phyloP scores from a whole-genome alignment of 35 echinoderm and acorn worm genomes.

The Strongylocentrotus purpuratus region DNA sequence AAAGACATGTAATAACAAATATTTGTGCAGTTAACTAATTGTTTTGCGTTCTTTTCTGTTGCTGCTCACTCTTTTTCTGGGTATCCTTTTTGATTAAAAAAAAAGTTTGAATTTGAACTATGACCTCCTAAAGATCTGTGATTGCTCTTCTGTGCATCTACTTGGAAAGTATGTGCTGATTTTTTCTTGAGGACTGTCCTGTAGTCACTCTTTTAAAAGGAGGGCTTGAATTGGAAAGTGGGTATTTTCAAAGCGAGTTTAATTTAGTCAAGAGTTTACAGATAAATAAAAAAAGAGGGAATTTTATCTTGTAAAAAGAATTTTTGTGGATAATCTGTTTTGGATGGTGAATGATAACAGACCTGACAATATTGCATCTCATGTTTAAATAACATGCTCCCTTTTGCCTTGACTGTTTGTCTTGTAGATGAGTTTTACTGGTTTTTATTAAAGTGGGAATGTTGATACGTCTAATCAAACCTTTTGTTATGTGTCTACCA shows the following conservation, averaged over 20 bases:
- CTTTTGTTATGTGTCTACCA: neutral
- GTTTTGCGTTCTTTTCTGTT: neutral
- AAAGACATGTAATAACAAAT: neutral
- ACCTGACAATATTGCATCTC: neutral
- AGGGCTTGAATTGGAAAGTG: neutral
- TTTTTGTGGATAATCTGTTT: neutral
- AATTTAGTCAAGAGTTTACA: neutral
- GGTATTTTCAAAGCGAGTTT: neutral
- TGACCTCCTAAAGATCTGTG: too few relatives aligned
- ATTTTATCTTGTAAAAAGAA: neutral
- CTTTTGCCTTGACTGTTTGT: neutral
- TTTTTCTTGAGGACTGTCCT: neutral
- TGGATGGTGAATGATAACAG: neutral
- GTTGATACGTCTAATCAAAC: neutral
- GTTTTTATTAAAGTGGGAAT: neutral
- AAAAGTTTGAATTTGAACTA: neutral
- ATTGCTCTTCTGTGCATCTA: too few relatives aligned
- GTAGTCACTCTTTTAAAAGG: neutral
- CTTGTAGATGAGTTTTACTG: neutral
- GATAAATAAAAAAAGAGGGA: neutral
- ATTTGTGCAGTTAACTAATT: neutral
- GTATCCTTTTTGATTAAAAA: neutral
- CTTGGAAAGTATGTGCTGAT: too few relatives aligned
- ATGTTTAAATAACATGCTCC: neutral
- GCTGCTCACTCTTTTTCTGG: neutral